phyloP scores from a whole-genome alignment of 1,140 invertebrate species.

The Apis dorsata region DNA sequence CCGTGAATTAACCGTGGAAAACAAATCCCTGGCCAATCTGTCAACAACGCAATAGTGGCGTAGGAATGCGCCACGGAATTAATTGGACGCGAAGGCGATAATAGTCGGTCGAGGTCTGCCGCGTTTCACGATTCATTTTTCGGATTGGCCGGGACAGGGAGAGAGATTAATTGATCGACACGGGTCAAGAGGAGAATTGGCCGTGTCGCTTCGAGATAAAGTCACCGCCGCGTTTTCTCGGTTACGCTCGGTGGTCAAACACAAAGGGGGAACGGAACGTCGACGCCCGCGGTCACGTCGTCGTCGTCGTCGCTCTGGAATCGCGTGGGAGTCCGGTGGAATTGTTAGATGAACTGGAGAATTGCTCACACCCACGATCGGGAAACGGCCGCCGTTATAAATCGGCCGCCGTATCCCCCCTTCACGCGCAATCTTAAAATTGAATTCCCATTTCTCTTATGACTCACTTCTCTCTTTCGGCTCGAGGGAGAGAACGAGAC shows the following conservation, averaged over 20 bases:
- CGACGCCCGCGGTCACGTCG: conserved; percentile 62
- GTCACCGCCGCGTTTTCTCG: conserved; percentile 53
- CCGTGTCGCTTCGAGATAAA: conserved; percentile 59
- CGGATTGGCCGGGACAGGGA: conserved; percentile 38
- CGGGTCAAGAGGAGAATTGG: conserved; percentile 45
- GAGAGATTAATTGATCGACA: conserved; percentile 59
- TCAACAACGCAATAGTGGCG: background rate
- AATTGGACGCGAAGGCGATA: conserved; percentile 5
- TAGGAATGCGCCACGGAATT: conserved; percentile 5
- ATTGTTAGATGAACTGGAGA: conserved; percentile 69
- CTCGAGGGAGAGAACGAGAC: background rate
- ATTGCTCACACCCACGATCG: conserved; percentile 65
- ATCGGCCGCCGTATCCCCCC: conserved; percentile 30
- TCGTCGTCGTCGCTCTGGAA: conserved; percentile 34
- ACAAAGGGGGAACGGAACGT: conserved; percentile 62
- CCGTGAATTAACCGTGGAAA: background rate
- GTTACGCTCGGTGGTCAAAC: conserved; percentile 62
- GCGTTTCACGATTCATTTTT: conserved; percentile 37
- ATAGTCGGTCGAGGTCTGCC: background rate
- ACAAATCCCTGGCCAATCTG: background rate
- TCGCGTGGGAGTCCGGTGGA: conserved; percentile 63
- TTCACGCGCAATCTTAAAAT: conserved; percentile 28
- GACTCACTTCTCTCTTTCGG: conserved; percentile 17
- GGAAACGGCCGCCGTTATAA: conserved; percentile 56
- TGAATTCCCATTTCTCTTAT: conserved; percentile 49